Evolutionary conservation across 2,113 vertebrate species (phyloP), one percentile per base, ranked within the genome.

Genomic region (Hypocryptadius cinnamomeus): DNA sequence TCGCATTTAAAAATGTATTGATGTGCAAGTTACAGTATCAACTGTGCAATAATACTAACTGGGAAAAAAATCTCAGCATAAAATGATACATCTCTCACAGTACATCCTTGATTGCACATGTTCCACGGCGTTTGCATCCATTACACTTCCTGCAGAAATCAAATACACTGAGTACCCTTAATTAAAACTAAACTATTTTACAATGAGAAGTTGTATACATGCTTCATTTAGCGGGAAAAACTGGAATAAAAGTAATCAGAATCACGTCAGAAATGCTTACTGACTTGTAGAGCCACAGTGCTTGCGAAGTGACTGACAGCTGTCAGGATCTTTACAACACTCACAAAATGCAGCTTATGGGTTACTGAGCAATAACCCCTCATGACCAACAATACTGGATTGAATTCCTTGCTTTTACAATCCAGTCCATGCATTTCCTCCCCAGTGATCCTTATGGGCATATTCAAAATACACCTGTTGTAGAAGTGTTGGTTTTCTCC

Each of bases 361-460:
- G 79, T 80, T 86, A 72, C 72, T 76, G 92, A 83, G 78, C 27
- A 76, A n/a, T 74, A 87, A 91, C 25, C 66, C 68, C 69, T 35
- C 78, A 6, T 2, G 21, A 42, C n/a, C 45, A 48, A 17, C 59
- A 40, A 25, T 6, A 44, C 31, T 61, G 90, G 70, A 13, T 15
- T 86, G 65, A 54, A 78, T 35, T 93, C 79, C 79, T 95, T 57
- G 89, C 79, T 83, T 87, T 90, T 92, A 82, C 80, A 97, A 95
- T 93, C 97, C 96, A 96, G 97, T 93, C 97, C 98, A 98, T 99
- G 98, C 98, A 98, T 97, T 98, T 97, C 98, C 98, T 97, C 89
- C 60, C 97, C 97, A 97, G 96, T 35, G 87, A 96, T 90, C 79
- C 54, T 61, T 48, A 42, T 2, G 72, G 68, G 76, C 47, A 42